Conservation (phyloP, 2,888 invertebrate species). For the Choristoneura rosaceana region DNA sequence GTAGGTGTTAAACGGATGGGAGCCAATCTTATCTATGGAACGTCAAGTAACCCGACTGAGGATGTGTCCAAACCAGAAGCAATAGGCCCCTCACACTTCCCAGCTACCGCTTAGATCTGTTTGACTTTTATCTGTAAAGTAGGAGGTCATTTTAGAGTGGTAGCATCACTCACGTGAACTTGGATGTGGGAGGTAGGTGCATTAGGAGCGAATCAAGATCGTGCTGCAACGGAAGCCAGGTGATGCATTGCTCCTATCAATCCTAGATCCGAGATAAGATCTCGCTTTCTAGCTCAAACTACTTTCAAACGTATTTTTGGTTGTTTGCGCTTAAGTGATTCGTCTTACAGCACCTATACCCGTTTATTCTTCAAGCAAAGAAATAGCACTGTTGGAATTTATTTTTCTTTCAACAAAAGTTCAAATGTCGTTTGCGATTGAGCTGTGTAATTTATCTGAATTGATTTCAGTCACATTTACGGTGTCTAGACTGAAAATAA, state of each 20-base stretch:
- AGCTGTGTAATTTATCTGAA: conserved; percentile 14
- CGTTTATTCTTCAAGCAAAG: conserved; percentile 48
- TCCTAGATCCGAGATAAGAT: conserved; percentile 76
- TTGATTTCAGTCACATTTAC: conserved; percentile 5
- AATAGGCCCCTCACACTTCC: conserved; percentile 52
- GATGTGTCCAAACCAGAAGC: conserved; percentile 58
- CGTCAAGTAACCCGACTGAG: conserved; percentile 64
- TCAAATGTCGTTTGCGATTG: conserved; percentile 18
- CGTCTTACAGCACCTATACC: conserved; percentile 54
- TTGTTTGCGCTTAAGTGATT: conserved; percentile 65
- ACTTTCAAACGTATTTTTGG: conserved; percentile 60
- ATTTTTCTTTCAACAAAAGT: conserved; percentile 27
- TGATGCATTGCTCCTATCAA: conserved; percentile 80
- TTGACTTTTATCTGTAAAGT: conserved; percentile 49
- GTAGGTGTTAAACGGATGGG: conserved; percentile 75
- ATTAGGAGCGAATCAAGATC: conserved; percentile 81
- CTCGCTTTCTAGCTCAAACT: conserved; percentile 74
- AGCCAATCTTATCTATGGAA: conserved; percentile 67
- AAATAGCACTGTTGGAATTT: conserved; percentile 22
- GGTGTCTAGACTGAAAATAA: conserved; percentile 5
- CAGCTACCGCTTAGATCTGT: conserved; percentile 43
- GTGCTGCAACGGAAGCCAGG: conserved; percentile 80
- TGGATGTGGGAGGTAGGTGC: conserved; percentile 75
- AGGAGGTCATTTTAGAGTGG: conserved; percentile 62
- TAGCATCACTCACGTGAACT: conserved; percentile 64